Base-by-base conservation (phyloP, 2,113 vertebrate species). In the Rallus limicola region DNA sequence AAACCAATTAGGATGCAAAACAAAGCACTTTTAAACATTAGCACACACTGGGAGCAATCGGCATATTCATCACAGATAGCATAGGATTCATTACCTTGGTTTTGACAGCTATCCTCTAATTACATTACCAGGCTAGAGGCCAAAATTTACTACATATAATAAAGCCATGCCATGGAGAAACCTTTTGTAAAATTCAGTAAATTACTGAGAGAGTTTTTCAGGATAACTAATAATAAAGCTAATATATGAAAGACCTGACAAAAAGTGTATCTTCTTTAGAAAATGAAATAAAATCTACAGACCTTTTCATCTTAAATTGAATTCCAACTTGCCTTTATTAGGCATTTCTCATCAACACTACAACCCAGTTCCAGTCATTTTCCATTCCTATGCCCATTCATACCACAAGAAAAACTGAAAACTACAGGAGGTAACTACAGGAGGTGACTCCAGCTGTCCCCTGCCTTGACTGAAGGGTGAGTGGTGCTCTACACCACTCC, bases 101-200 rank as follows among this genome's bases (percentile, higher is more conserved):
- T 97, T 93, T 95, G 91, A 91, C 94, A 96, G 94, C 93, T 85
- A 87, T 75, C 52, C 84, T 94, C 89, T 93, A 93, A 96, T 95
- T 93, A 97, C 72, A 96, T 80, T 96, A 93, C 96, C 96, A 97
- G 92, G 90, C 95, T 94, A 95, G 82, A 92, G 87, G 78, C 46
- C 92, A 91, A 70, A 44, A 85, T 71, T 94, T 93, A 92, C 77
- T 36, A n/a, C 53, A 75, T 87, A 76, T 68, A 86, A 89, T 46
- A 91, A 97, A 96, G 88, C 70, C 46, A 96, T 50, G 64, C 69
- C 88, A 96, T 44, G 89, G 88, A 92, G 59, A 97, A 91, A 82
- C 53, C n/a, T 60, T 85, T 48, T n/a, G n/a, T 40, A 59, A 67
- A 93, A 72, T 42, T 50, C 68, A 82, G 19, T 19, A 19, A 95